These are phyloP conservation scores for Neoascia interrupta DNA, from an alignment of 2,888 invertebrate genomes.

Conservation along the genomic window DNA sequence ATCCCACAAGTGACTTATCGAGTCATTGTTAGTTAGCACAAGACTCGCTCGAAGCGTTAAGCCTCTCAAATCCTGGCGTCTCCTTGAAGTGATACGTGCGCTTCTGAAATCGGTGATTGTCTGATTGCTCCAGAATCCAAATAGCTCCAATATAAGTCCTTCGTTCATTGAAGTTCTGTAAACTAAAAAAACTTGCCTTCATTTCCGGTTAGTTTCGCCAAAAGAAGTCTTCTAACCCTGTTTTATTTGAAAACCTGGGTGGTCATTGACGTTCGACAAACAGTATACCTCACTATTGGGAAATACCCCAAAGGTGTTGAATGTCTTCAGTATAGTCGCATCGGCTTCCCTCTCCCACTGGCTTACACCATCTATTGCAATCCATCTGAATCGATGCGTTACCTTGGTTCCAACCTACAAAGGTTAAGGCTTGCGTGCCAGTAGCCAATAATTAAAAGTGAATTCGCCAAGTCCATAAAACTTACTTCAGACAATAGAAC, in stretches of 20 bases:
- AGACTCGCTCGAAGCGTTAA: slow-evolving; percentile 81
- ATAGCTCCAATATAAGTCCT: slow-evolving; percentile 56
- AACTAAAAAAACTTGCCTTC: slow-evolving; percentile 63
- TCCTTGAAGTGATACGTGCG: slow-evolving; percentile 45
- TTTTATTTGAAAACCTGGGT: slow-evolving; percentile 19
- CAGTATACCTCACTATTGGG: slow-evolving; percentile 71
- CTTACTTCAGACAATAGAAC: slow-evolving; percentile 44
- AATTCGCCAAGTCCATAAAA: slow-evolving; percentile 12
- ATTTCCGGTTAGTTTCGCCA: no score
- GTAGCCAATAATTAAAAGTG: no score
- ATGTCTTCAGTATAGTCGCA: slow-evolving; percentile 36
- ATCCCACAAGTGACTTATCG: slow-evolving; percentile 82
- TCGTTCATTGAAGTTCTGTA: slow-evolving; percentile 60
- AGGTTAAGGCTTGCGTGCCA: slow-evolving; percentile 12
- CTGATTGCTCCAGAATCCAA: slow-evolving; percentile 63
- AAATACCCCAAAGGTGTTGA: slow-evolving; percentile 57
- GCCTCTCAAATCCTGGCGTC: slow-evolving; percentile 80
- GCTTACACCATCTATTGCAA: slow-evolving; percentile 32
- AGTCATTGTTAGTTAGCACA: slow-evolving; percentile 83
- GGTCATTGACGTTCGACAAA: slow-evolving; percentile 35
- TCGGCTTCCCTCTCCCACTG: slow-evolving; percentile 26
- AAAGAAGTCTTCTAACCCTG: slow-evolving; percentile 38
- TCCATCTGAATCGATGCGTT: slow-evolving; percentile 66
- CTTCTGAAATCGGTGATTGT: slow-evolving; percentile 48
- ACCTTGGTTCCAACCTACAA: slow-evolving; percentile 47